Conservation (phyloP, 2,888 invertebrate species). For the Napeogenes sylphis region DNA sequence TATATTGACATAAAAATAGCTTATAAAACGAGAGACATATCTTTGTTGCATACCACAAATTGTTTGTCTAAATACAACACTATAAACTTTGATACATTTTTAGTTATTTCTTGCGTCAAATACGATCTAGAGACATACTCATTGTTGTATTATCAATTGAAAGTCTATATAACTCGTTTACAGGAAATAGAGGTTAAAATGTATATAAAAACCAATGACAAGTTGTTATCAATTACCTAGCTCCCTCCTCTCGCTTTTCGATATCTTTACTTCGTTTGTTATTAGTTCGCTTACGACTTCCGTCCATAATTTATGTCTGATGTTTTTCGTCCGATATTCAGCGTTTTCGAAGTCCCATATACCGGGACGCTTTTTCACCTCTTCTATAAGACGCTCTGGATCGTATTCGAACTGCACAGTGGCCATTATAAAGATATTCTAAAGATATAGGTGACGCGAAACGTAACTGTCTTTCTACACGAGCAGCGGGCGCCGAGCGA, state of each 20-base stretch:
- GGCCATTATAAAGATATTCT: constrained; percentile 7
- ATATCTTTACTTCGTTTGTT: constrained; percentile 49
- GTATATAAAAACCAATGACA: not conserved
- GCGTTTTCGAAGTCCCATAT: constrained; percentile 63
- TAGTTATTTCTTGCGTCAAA: too few species aligned
- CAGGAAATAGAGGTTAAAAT: not conserved
- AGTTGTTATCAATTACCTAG: constrained; percentile 46
- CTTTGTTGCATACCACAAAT: too few species aligned
- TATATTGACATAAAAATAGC: not conserved
- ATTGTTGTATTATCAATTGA: too few species aligned
- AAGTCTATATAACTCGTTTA: too few species aligned
- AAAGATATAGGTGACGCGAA: constrained; percentile 4
- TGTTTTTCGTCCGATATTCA: constrained; percentile 55
- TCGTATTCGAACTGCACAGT: constrained; percentile 70
- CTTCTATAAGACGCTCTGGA: constrained; percentile 63
- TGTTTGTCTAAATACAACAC: too few species aligned
- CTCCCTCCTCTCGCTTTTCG: constrained; percentile 67
- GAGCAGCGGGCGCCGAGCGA: constrained; percentile 61
- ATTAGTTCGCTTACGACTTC: constrained; percentile 63
- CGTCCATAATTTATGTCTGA: constrained; percentile 55
- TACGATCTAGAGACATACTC: too few species aligned
- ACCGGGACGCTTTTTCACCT: constrained; percentile 63
- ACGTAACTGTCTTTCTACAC: constrained; percentile 41
- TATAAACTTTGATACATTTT: too few species aligned
- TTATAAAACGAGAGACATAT: too few species aligned